A percentile compares a stretch with the other conserved stretches of the same genome.
Conservation (phyloP, 2,888 invertebrate genomes). For the Drosophila rellima region DNA sequence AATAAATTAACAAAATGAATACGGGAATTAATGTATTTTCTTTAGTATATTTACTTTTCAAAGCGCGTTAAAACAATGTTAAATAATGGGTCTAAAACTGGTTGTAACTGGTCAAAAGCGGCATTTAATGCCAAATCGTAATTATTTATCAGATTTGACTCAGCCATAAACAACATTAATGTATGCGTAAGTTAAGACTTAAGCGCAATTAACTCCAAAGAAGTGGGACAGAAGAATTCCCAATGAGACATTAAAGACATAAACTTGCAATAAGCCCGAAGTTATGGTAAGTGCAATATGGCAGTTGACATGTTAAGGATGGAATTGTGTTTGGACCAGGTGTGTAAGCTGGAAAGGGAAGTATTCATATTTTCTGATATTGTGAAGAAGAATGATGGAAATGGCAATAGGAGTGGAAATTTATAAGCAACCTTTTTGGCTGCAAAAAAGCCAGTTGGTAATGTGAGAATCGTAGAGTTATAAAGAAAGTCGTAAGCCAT, state of each 20-base stretch:
- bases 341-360: neutral
- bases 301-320: neutral
- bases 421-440: neutral
- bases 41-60: neutral
- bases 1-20: slow-evolving; percentile 7
- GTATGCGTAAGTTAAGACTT: neutral
- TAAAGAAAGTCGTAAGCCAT: neutral
- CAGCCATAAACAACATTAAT: slow-evolving; percentile 11
- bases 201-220: neutral
- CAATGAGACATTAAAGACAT: slow-evolving; percentile 8
- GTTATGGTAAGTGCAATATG: neutral
- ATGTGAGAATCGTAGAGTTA: slow-evolving; percentile 17
- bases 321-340: neutral
- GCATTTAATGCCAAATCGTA: slow-evolving; percentile 2
- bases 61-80: slow-evolving; percentile 2
- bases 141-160: slow-evolving; percentile 16
- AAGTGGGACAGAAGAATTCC: slow-evolving; percentile 1
- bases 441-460: slow-evolving; percentile 22
- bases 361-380: too few species aligned
- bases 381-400: too few species aligned
- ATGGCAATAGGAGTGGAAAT: too few species aligned
- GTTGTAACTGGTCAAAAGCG: slow-evolving; percentile 17
- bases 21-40: slow-evolving; percentile 35
- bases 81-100: slow-evolving; percentile 28
- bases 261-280: neutral